Base-by-base conservation (phyloP, 2,113 vertebrate species). In the Platycercus adscitus region DNA sequence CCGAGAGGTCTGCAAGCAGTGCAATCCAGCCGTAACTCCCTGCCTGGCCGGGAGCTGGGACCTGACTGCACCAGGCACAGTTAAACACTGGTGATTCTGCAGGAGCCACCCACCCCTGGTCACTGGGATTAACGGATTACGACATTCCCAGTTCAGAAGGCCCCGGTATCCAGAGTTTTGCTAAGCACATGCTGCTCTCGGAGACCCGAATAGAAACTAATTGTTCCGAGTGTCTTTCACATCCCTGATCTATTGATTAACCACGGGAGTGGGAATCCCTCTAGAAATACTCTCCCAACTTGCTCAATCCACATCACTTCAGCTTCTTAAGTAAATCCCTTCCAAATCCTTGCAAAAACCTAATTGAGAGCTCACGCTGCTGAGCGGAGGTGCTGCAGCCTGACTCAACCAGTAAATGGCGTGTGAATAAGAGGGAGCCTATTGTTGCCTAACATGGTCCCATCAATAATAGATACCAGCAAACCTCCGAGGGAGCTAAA, bases 391-490 rank as follows among this genome's bases (percentile, higher is more conserved):
- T 80, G 84, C 87, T 9, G 50, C 88, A 75, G 95, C 97, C 88
- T 86, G 93, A 86, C 89, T 96, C 88, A 90, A 81, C 96, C 61
- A 75, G 97, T 96, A 98, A 98, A 98, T 98, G 98, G 98, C 98
- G 91, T 97, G 94, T 94, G 98, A 98, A 96, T 95, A 97, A 97
- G 97, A 97, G 98, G 96, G 94, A 89, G 91, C 96, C 96, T 96
- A 97, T 91, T 97, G 98, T 97, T 96, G 97, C 98, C 97, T 98
- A 98, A 97, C 94, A 85, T 17, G 66, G 98, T 95, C 97, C 98
- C 98, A 99, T 99, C 98, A 99, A 99, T 99, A 99, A 99, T 99
- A 97, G 98, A 99, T 98, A 94, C 75, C 83, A 94, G 94, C 97
- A 96, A 97, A 98, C 98, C 98, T 98, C 96, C 28, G 89, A 97